Evolutionary conservation across 2,797 vertebrate genomes (phyloP).

Genomic region (Parauchenoglanis ngamensis): DNA sequence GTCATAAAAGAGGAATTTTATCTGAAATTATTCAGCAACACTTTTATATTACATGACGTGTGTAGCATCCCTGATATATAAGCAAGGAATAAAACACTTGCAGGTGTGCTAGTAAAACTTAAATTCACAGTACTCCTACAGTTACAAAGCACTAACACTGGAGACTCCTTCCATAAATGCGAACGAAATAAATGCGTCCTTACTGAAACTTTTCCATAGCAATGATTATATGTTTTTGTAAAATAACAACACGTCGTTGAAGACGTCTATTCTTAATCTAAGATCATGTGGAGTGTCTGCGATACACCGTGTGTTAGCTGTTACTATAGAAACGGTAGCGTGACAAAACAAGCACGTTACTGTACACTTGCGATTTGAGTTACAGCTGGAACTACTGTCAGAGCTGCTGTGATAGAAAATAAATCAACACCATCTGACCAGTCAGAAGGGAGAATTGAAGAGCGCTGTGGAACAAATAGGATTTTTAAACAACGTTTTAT

Average conservation of each 20-base stretch:
- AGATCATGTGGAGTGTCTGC: no score
- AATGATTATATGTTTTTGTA: not conserved
- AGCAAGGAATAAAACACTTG: no score
- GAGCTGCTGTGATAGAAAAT: not conserved
- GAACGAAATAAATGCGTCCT: not conserved
- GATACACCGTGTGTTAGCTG: not conserved
- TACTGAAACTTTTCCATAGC: not conserved
- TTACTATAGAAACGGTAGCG: not conserved
- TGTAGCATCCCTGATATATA: no score
- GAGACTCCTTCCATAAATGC: constrained; percentile 1
- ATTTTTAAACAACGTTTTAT: not conserved
- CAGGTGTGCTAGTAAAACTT: no score
- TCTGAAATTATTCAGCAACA: no score
- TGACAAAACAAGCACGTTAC: not conserved
- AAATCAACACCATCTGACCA: not conserved
- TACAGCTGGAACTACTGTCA: not conserved
- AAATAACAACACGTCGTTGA: not conserved
- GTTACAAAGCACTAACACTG: not conserved
- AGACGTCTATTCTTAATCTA: no score
- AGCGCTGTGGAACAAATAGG: not conserved
- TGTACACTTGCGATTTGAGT: not conserved
- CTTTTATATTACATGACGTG: no score
- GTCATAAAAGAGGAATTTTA: no score
- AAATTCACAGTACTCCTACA: not conserved
- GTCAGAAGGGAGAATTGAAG: not conserved